Base-by-base conservation (phyloP, 1,140 invertebrate species). In the Schlechtendalia chinensis region DNA sequence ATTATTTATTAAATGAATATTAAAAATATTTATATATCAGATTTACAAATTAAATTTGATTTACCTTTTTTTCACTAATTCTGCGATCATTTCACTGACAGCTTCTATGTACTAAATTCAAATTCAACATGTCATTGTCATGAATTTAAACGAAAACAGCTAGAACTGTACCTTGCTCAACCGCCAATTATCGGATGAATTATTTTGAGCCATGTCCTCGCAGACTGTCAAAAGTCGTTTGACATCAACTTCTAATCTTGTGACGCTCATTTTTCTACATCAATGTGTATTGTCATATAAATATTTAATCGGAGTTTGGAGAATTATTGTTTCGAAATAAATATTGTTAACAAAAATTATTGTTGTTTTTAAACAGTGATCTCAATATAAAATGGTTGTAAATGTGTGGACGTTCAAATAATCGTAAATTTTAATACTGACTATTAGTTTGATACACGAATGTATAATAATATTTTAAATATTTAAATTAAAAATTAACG, bases 161-260 rank as follows among this genome's bases (percentile, higher is more conserved):
- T 19, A 19, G 19, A 54, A 54, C 1, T 32, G 12, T 74, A 82
- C 82, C 50, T 82, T 82, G 53, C 59, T 71, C 29, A 82, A 32
- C 22, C 81, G 77, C 82, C 82, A 82, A 74, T 80, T 71, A 50
- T 81, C 77, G n/a, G 53, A 47, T 50, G 80, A 72, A 59, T 74
- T 80, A 32, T 82, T 61, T 61, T 82, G 67, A 27, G 81, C 81
- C 82, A 82, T 82, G 32, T 82, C 67, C 75, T 82, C 82, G 58
- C 82, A 82, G 29, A 56, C 79, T 22, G 71, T 69, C 14, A 82
- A 54, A 14, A 82, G 80, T 65, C 82, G 63, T 58, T 71, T 69
- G 12, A 82, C 14, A 69, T 82, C 81, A 19, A 82, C 47, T 77
- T 82, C 81, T 11, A 63, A 56, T 67, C 81, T 80, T 4, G 67